These are phyloP conservation scores for Daphoenositta chrysoptera DNA, from an alignment of 2,113 vertebrate species.

Conservation along the genomic window DNA sequence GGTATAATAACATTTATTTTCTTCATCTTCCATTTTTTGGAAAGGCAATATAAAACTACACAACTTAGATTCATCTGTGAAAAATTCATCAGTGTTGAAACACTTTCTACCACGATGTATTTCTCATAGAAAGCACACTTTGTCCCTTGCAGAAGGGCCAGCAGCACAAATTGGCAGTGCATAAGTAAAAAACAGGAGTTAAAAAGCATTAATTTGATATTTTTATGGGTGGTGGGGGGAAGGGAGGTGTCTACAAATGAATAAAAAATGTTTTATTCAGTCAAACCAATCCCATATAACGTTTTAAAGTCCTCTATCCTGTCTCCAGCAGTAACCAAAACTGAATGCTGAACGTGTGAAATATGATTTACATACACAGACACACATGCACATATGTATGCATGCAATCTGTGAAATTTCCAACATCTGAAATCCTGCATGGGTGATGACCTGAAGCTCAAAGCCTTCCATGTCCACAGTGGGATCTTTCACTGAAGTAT, in stretches of 20 bases:
- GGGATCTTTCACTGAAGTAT: background rate
- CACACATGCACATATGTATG: background rate
- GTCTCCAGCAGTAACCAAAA: background rate
- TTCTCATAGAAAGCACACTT: background rate
- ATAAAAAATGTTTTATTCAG: background rate
- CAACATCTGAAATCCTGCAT: background rate
- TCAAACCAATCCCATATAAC: background rate
- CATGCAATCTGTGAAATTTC: background rate
- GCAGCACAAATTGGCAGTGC: background rate
- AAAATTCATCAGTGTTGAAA: background rate
- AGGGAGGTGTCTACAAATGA: background rate
- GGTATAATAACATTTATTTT: slow-evolving; percentile 9
- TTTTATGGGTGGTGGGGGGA: background rate
- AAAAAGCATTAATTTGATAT: background rate
- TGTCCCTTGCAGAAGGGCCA: background rate
- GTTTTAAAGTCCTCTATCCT: background rate
- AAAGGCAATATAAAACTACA: slow-evolving; percentile 3
- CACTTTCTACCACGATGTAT: background rate
- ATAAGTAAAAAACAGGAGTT: background rate
- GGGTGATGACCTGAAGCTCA: background rate
- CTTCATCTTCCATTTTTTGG: background rate
- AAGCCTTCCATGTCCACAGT: background rate
- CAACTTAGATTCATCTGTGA: slow-evolving; percentile 4
- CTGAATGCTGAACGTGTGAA: background rate
- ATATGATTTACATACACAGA: background rate